Percentiles rank a stretch among this genome's conserved stretches.
Conservation (phyloP, 2,888 invertebrate genomes). For the Crioceris asparagi region DNA sequence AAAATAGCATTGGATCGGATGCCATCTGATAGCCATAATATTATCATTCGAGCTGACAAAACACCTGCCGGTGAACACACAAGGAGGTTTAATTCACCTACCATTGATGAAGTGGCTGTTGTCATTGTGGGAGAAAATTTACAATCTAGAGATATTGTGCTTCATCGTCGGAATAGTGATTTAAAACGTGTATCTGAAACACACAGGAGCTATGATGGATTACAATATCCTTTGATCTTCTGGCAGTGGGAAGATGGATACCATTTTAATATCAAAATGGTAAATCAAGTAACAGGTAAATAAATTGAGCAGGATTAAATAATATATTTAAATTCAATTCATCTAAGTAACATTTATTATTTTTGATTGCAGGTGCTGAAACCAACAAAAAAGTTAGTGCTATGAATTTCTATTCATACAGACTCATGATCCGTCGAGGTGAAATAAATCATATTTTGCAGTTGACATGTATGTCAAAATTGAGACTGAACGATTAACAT, state of each 20-base stretch:
- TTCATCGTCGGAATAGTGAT: too few species aligned
- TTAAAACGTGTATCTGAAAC: conserved; percentile 7
- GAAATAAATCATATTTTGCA: conserved; percentile 1
- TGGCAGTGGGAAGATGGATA: conserved; percentile 7
- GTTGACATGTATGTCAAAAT: too few species aligned
- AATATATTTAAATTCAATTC: not conserved
- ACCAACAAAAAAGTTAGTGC: too few species aligned
- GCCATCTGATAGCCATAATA: conserved; percentile 27
- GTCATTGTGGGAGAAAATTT: conserved; percentile 26
- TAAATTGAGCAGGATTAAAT: too few species aligned
- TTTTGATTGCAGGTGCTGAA: too few species aligned
- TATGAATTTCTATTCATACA: conserved; percentile 13
- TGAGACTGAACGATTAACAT: conserved; percentile 26
- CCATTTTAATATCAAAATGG: too few species aligned
- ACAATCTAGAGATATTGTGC: conserved; percentile 7
- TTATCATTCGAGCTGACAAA: conserved; percentile 31
- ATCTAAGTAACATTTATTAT: too few species aligned
- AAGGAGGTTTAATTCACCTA: conserved; percentile 30
- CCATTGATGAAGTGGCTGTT: conserved; percentile 31
- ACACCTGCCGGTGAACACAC: conserved; percentile 25
- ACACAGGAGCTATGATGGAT: conserved; percentile 20
- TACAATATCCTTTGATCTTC: conserved; percentile 9
- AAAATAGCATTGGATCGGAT: conserved; percentile 25
- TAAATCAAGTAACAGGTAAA: too few species aligned
- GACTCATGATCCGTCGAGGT: conserved; percentile 24